phyloP scores from a whole-genome alignment of 2,888 invertebrate species.

The Conus canariensis region DNA sequence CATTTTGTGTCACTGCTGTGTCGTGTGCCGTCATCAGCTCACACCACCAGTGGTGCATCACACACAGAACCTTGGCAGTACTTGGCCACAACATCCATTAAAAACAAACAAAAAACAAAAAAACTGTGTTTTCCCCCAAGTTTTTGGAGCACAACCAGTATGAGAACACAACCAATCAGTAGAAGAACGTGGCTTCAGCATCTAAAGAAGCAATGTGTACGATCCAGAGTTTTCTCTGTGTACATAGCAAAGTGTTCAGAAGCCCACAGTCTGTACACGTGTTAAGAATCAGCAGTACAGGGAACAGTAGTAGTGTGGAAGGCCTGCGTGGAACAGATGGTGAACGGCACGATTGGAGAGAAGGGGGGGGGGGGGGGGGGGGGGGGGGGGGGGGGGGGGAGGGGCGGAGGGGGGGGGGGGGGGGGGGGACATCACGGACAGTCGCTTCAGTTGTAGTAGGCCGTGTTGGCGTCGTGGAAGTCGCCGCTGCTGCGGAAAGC shows the following conservation, averaged over 20 bases:
- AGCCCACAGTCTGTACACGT: too few species aligned
- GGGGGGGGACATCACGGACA: background rate
- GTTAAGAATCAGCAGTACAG: too few species aligned
- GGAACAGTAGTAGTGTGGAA: background rate
- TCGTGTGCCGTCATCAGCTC: too few species aligned
- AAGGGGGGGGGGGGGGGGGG: background rate
- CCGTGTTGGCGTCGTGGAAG: constrained; percentile 49
- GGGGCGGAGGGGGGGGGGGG: background rate
- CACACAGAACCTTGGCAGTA: background rate
- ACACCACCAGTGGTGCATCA: background rate
- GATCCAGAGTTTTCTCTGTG: too few species aligned
- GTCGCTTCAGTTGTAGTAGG: constrained; percentile 29
- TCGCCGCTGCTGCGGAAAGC: constrained; percentile 68
- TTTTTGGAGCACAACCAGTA: background rate
- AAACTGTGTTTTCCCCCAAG: background rate
- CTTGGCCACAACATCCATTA: background rate
- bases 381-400: background rate
- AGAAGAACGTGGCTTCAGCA: background rate
- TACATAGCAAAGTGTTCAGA: too few species aligned
- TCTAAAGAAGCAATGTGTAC: background rate
- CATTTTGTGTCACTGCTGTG: too few species aligned
- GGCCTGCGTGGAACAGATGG: background rate
- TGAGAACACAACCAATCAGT: background rate
- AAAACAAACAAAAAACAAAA: background rate
- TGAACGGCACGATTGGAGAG: background rate